Percentiles rank a stretch among this genome's conserved stretches.
phyloP scores from a whole-genome alignment of 1,140 invertebrate genomes.

The Spodoptera frugiperda region DNA sequence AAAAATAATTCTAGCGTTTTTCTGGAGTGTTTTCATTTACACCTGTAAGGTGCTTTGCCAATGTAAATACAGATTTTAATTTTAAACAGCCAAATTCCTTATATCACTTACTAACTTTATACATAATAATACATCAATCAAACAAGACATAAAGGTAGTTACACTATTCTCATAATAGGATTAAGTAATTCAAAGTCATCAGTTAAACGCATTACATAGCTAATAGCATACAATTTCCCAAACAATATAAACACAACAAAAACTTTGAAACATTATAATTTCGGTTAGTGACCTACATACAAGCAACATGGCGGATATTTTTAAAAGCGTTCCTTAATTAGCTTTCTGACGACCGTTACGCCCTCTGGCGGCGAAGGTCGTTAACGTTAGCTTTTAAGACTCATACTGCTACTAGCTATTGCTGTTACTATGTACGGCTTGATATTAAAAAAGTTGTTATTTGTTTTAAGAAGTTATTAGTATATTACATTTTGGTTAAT shows the following conservation, averaged over 20 bases:
- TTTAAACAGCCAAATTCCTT: too few relatives aligned
- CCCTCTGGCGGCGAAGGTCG: conserved; percentile 32
- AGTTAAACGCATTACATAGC: conserved; percentile 2
- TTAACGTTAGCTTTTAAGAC: conserved; percentile 25
- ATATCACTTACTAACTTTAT: too few relatives aligned
- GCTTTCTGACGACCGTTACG: conserved; percentile 11
- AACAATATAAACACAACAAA: conserved; percentile 19
- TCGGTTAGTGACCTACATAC: conserved; percentile 11
- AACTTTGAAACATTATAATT: conserved; percentile 22
- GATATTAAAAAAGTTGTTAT: conserved; percentile 25
- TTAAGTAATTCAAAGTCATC: not conserved
- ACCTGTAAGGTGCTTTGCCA: too few relatives aligned
- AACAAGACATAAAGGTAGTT: too few relatives aligned
- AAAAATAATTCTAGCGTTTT: too few relatives aligned
- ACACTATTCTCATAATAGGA: too few relatives aligned
- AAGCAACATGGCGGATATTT: conserved; percentile 24
- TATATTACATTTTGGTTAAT: not conserved
- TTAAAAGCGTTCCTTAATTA: conserved; percentile 36
- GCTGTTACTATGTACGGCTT: conserved; percentile 1
- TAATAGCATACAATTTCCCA: conserved; percentile 5
- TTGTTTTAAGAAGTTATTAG: not conserved
- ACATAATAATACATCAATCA: too few relatives aligned
- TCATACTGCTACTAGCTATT: conserved; percentile 3
- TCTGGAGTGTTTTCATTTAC: too few relatives aligned
- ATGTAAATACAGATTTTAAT: too few relatives aligned